Percentiles rank a stretch among this genome's conserved stretches.
Conservation (phyloP, 2,888 invertebrate genomes). For the Harpalus rubripes region DNA sequence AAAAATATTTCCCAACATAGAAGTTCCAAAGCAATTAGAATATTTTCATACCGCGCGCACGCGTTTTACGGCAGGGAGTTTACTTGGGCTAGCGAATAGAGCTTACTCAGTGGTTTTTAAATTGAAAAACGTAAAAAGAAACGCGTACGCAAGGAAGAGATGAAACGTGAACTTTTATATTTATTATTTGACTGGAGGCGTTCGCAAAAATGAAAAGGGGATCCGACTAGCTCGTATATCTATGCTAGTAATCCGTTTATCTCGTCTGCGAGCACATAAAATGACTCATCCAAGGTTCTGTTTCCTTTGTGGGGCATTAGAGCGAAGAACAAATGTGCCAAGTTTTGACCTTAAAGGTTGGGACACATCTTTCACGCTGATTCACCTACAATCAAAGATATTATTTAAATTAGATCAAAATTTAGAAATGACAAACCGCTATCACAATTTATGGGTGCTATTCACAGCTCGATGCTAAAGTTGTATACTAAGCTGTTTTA, state of each 20-base stretch:
- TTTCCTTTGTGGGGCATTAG: constrained; percentile 59
- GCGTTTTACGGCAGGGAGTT: background rate
- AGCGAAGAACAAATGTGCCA: constrained; percentile 54
- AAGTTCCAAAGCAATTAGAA: constrained; percentile 46
- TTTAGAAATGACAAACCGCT: too few species aligned
- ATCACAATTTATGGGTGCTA: too few species aligned
- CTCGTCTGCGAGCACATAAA: constrained; percentile 59
- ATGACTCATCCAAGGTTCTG: constrained; percentile 33
- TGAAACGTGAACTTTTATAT: constrained; percentile 62
- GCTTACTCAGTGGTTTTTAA: constrained; percentile 36
- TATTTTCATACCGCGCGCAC: constrained; percentile 46
- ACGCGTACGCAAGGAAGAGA: constrained; percentile 39
- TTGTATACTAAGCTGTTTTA: too few species aligned
- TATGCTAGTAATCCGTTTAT: constrained; percentile 65
- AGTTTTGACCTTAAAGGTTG: constrained; percentile 6
- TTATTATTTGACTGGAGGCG: constrained; percentile 63
- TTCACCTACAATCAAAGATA: background rate
- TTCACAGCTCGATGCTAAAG: too few species aligned
- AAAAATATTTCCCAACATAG: constrained; percentile 57
- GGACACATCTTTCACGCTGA: background rate
- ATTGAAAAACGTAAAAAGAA: constrained; percentile 57
- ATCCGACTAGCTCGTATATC: constrained; percentile 56
- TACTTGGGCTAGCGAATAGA: background rate
- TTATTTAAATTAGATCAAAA: too few species aligned
- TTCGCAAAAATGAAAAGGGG: constrained; percentile 62